Conservation (phyloP, 2,797 vertebrate genomes). For the Fratercula arctica region DNA sequence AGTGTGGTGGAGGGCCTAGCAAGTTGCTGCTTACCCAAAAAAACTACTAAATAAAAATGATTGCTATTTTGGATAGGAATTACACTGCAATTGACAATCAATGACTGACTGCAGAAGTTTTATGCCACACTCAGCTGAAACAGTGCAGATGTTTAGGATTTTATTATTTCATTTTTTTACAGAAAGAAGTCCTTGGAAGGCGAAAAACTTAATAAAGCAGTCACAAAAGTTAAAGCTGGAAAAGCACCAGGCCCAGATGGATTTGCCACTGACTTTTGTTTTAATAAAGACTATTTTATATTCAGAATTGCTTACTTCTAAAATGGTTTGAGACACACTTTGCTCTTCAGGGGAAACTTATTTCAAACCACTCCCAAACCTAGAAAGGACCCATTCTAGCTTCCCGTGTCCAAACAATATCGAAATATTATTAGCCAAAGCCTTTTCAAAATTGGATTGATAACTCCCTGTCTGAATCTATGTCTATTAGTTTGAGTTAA, state of each 20-base stretch:
- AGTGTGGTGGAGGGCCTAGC: background rate
- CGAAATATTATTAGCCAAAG: background rate
- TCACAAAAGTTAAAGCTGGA: background rate
- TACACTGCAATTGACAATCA: background rate
- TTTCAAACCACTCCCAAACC: background rate
- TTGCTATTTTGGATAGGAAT: background rate
- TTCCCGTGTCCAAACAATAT: background rate
- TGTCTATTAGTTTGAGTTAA: background rate
- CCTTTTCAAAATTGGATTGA: background rate
- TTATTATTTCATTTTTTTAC: background rate
- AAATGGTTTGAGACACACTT: background rate
- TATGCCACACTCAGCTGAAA: background rate
- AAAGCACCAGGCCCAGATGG: background rate
- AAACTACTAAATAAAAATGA: background rate
- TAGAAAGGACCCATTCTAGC: background rate
- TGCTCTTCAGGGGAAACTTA: background rate
- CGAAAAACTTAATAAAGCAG: background rate
- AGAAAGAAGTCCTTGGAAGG: background rate
- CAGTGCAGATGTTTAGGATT: background rate
- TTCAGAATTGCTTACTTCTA: background rate
- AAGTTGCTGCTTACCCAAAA: background rate
- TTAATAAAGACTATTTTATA: background rate
- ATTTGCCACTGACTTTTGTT: background rate
- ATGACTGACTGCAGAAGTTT: background rate
- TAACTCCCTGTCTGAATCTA: background rate